phyloP scores from a whole-genome alignment of 2,888 invertebrate genomes.

The Trissolcus brochymenae region DNA sequence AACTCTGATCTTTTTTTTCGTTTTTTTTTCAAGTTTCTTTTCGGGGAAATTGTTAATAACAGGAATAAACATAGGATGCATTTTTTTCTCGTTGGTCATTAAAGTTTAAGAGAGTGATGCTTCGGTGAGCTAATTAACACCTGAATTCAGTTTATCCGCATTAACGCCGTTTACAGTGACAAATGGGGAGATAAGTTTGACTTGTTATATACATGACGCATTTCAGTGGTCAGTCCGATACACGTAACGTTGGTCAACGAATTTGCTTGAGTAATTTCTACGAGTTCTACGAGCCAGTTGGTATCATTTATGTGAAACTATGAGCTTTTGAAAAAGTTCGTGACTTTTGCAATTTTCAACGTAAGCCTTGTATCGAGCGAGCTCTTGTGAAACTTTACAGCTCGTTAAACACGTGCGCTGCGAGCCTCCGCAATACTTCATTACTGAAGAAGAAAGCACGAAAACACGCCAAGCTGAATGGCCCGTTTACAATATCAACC shows the following conservation, averaged over 20 bases:
- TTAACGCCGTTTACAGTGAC: constrained; percentile 37
- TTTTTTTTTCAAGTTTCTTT: not conserved
- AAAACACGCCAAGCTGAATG: constrained; percentile 42
- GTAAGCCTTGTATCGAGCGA: constrained; percentile 56
- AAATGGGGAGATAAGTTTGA: constrained; percentile 41
- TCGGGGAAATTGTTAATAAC: not conserved
- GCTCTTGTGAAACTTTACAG: constrained; percentile 60
- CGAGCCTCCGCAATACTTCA: constrained; percentile 60
- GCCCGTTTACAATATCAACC: constrained; percentile 48
- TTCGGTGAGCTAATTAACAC: constrained; percentile 36
- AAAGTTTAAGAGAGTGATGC: not conserved
- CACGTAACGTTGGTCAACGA: constrained; percentile 35
- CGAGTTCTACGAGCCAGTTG: constrained; percentile 25
- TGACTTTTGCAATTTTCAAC: constrained; percentile 50
- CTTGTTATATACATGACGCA: constrained; percentile 10
- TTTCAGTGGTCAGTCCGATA: not conserved
- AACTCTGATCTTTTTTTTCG: too few relatives aligned
- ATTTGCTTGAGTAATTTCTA: constrained; percentile 36
- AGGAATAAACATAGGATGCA: not conserved
- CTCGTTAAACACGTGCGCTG: constrained; percentile 66
- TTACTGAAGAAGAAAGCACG: constrained; percentile 56
- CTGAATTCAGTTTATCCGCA: constrained; percentile 38
- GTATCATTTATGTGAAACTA: constrained; percentile 43
- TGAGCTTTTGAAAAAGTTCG: constrained; percentile 55
- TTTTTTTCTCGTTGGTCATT: not conserved